These are phyloP conservation scores for Brachyptera risi DNA, from an alignment of 2,888 invertebrate genomes.

Conservation along the genomic window DNA sequence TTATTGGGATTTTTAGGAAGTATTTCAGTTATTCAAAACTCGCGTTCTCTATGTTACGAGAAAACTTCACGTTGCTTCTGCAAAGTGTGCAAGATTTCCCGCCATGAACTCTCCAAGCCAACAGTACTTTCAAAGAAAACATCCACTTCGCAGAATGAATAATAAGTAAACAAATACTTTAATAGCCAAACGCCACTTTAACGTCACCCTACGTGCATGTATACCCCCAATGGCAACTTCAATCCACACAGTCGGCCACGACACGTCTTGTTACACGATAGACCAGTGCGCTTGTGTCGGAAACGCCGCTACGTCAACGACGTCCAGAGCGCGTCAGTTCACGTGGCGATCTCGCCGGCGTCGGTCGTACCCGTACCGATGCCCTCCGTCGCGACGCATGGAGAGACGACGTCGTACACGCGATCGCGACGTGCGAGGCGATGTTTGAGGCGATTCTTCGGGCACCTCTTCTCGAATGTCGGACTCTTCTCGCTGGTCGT, in stretches of 20 bases:
- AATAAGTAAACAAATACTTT: no score
- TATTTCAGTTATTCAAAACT: no score
- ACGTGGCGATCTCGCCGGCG: constrained; percentile 21
- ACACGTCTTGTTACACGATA: not conserved
- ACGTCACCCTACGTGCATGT: not conserved
- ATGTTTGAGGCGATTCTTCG: constrained; percentile 46
- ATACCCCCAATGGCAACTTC: not conserved
- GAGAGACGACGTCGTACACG: constrained; percentile 13
- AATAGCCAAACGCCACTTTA: no score
- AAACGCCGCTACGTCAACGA: not conserved
- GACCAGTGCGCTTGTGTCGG: not conserved
- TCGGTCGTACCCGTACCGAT: constrained; percentile 14
- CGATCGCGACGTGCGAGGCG: constrained; percentile 34
- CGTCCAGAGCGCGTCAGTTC: constrained; percentile 12
- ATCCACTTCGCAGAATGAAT: no score
- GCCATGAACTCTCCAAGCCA: no score
- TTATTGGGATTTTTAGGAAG: no score
- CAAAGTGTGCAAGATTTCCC: no score
- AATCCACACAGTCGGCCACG: not conserved
- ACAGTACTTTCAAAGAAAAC: no score
- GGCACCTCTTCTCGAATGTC: constrained; percentile 62
- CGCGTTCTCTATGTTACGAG: no score
- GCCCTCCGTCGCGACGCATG: constrained; percentile 19
- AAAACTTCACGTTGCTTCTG: no score
- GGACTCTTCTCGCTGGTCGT: constrained; percentile 70